Percentiles rank a stretch among this genome's conserved stretches.
phyloP scores from a whole-genome alignment of 2,888 invertebrate species.

The Melitaea athalia region DNA sequence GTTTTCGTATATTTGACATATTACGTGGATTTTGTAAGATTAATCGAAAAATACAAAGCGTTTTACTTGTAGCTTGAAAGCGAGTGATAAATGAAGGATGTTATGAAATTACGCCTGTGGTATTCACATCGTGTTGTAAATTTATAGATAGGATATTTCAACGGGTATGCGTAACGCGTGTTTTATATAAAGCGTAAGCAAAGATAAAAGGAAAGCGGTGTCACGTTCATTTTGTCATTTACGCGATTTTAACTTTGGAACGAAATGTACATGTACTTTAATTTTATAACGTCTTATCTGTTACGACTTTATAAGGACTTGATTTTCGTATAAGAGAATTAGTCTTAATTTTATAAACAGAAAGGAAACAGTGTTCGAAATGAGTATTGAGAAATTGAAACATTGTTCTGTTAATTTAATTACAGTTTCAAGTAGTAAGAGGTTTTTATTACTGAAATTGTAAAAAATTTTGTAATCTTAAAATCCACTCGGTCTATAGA shows the following conservation, averaged over 20 bases:
- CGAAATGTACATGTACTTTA: background rate
- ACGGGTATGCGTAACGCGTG: conserved; percentile 11
- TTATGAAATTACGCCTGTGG: conserved; percentile 37
- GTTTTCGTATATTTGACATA: conserved; percentile 34
- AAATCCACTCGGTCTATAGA: conserved; percentile 26
- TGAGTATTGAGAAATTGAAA: too few species aligned
- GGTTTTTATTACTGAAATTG: too few species aligned
- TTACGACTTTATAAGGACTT: background rate
- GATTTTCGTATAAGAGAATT: background rate
- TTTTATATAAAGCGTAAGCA: conserved; percentile 11
- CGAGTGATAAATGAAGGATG: conserved; percentile 43
- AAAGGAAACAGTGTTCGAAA: background rate
- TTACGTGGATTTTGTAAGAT: conserved; percentile 38
- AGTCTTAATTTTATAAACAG: background rate
- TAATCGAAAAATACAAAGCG: conserved; percentile 41
- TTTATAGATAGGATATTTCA: conserved; percentile 26
- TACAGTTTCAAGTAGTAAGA: too few species aligned
- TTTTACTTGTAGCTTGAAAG: conserved; percentile 37
- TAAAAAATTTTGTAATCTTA: conserved; percentile 24
- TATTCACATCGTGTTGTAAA: conserved; percentile 35
- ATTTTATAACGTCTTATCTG: background rate
- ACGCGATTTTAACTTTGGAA: background rate
- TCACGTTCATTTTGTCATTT: conserved; percentile 2
- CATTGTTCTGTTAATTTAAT: too few species aligned
- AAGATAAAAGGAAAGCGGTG: conserved; percentile 9